Base-by-base conservation (phyloP, 2,797 vertebrate species). In the Delichon dasypus region DNA sequence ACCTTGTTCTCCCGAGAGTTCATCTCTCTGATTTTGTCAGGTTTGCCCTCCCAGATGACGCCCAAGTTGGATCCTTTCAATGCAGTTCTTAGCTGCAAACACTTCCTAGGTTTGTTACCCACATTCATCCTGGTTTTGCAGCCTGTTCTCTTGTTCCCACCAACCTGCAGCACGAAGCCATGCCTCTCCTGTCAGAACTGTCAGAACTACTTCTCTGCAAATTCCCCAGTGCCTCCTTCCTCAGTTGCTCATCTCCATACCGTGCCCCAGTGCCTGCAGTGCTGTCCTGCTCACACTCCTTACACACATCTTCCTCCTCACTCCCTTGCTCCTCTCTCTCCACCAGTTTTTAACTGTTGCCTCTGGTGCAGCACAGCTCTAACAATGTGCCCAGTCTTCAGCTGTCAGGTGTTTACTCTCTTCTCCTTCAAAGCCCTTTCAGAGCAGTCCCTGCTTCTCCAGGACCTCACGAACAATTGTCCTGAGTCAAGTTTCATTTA, bases 201-300 rank as follows among this genome's bases (percentile, higher is more conserved):
- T 53, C 32, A 30, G n/a, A 76, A 32, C 8, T 32, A 42, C 61
- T 67, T 66, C 71, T 53, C 58, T 64, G 54, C 54, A 65, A 55
- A 72, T 18, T 48, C 51, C 16, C 58, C 51, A 10, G 29, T 7
- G 6, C 27, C 34, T 91, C 61, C 47, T 53, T 70, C 84, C 58
- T 78, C 57, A 18, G 53, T 2, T 21, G 32, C 61, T 29, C 62
- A 16, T 16, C 34, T 32, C 38, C 29, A 26, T 27, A 34, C 20
- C 2, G 2, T 27, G 25, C 3, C 57, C 57, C 7, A 2, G 13
- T 7, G 47, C 53, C 40, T 51, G 26, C 30, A 13, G 1, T 1
- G 16, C 54, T 13, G 34, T 50, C 50, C 26, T 79, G 44, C n/a
- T 66, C 29, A 2, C 5, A 5, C 21, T 48, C 22, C 48, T 68